These are phyloP conservation scores for Leptura quadrifasciata DNA, from an alignment of 2,888 invertebrate species.

Conservation along the genomic window DNA sequence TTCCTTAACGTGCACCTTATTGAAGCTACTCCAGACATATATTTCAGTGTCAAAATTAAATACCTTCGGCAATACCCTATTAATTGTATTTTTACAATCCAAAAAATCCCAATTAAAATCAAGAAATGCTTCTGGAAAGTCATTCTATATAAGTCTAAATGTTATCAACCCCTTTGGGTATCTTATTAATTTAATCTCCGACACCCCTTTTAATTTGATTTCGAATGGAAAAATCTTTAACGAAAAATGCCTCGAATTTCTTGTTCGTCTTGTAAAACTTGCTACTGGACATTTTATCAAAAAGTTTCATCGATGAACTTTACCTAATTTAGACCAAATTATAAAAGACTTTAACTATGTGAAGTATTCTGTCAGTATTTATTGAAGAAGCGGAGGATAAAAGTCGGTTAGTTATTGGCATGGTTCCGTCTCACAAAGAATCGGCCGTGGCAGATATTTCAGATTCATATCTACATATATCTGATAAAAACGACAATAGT, in stretches of 20 bases:
- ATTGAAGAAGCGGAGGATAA: constrained; percentile 20
- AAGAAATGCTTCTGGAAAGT: constrained; percentile 31
- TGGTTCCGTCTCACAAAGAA: constrained; percentile 32
- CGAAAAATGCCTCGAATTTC: constrained; percentile 37
- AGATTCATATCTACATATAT: constrained; percentile 45
- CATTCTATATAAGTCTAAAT: constrained; percentile 42
- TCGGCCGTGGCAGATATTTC: constrained; percentile 35
- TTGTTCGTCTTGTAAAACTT: constrained; percentile 40
- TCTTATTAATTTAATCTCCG: constrained; percentile 50
- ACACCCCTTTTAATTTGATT: constrained; percentile 49
- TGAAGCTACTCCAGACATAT: neutral
- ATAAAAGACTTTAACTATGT: constrained; percentile 45
- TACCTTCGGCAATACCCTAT: constrained; percentile 12
- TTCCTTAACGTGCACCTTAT: neutral
- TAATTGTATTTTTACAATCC: constrained; percentile 35
- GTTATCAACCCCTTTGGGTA: constrained; percentile 41
- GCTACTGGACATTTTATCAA: constrained; percentile 54
- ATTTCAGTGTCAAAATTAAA: constrained; percentile 14
- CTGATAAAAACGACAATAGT: constrained; percentile 29
- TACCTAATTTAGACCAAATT: constrained; percentile 58
- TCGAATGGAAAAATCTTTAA: constrained; percentile 32
- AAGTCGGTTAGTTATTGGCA: constrained; percentile 40
- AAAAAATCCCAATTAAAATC: constrained; percentile 45
- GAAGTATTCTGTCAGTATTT: constrained; percentile 41
- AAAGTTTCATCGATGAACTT: constrained; percentile 49